Percentiles rank a stretch among this genome's conserved stretches.
Conservation (phyloP, 2,888 invertebrate genomes). For the Tipula helvola region DNA sequence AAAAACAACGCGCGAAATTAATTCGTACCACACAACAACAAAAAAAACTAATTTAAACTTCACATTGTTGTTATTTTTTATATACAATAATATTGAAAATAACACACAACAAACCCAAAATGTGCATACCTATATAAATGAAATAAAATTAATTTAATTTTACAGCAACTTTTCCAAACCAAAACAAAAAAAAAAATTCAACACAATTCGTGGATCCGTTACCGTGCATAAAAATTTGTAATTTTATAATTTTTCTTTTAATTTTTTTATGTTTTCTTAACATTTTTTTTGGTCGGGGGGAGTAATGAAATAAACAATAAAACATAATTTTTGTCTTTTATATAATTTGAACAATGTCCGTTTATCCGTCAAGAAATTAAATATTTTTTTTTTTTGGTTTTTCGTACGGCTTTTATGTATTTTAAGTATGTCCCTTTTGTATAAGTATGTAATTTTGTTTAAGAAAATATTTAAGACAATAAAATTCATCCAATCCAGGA, state of each 20-base stretch:
- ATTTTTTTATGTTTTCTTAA: background rate
- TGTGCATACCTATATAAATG: background rate
- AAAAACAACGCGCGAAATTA: background rate
- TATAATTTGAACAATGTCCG: background rate
- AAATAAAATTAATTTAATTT: slow-evolving; percentile 4
- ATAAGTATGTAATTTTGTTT: background rate
- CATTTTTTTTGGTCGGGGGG: background rate
- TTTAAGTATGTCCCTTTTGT: background rate
- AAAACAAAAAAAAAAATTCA: background rate
- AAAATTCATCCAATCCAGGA: background rate
- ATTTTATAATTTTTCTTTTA: background rate
- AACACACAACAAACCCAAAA: background rate
- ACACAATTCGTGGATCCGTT: background rate
- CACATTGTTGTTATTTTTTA: background rate
- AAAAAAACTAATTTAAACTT: background rate
- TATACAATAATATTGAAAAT: background rate
- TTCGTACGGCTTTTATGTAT: background rate
- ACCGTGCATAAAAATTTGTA: background rate
- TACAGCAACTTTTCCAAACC: background rate
- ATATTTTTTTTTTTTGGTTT: background rate
- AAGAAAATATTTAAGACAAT: background rate
- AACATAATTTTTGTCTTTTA: background rate
- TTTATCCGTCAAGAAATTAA: background rate
- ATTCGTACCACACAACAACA: background rate
- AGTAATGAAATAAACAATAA: background rate